Conservation (phyloP, 92 coral and sea anemone species). For the Scolanthus callimorphus region DNA sequence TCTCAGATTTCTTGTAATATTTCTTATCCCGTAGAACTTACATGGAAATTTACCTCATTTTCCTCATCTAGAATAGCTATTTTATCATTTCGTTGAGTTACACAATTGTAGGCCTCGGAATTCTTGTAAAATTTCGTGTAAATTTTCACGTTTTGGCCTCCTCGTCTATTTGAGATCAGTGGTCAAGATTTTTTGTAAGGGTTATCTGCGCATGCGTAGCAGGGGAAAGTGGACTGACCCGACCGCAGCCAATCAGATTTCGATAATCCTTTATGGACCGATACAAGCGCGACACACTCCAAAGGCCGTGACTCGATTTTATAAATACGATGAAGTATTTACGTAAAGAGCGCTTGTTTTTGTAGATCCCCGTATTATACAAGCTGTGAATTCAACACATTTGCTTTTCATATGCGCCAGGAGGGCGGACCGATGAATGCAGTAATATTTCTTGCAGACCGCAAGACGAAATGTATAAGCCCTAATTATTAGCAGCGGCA, state of each 20-base stretch:
- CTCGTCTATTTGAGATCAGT: not conserved
- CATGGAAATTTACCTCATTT: constrained; percentile 13
- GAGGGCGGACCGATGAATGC: no score
- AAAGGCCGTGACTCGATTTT: no score
- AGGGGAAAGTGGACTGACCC: constrained; percentile 84
- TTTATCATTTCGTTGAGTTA: not conserved
- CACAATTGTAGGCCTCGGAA: not conserved
- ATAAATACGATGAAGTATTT: no score
- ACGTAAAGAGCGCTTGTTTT: no score
- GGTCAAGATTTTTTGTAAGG: not conserved
- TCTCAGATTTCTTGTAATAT: not conserved
- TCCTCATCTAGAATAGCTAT: constrained; percentile 19
- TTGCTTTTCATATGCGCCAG: no score
- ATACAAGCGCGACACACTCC: no score
- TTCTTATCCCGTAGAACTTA: constrained; percentile 9
- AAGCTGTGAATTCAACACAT: no score
- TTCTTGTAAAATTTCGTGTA: not conserved
- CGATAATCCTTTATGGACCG: not conserved
- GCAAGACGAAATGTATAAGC: no score
- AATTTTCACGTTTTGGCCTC: not conserved
- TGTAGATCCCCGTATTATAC: no score
- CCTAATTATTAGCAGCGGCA: no score
- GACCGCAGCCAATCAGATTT: constrained; percentile 57
- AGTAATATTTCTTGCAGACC: no score
- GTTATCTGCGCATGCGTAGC: constrained; percentile 66